Percentiles rank a stretch among this genome's conserved stretches.
Evolutionary conservation across 1,140 invertebrate genomes (phyloP).

Genomic region (Ectropis grisescens): DNA sequence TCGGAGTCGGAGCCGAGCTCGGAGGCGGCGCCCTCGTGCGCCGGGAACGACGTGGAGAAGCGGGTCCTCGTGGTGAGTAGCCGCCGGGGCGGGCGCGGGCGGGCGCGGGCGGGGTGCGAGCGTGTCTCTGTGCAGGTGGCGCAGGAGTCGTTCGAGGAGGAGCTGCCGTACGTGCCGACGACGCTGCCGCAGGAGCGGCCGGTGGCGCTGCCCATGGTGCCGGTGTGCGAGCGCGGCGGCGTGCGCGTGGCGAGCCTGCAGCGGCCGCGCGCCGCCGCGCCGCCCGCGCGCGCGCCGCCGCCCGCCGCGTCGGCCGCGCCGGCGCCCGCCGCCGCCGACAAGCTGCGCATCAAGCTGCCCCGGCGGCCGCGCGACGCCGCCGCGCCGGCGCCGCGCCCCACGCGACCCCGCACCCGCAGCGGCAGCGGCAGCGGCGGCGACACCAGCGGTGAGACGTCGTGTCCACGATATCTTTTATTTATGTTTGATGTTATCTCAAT

Average conservation of each 20-base stretch:
- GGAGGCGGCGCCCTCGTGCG: constrained; percentile 59
- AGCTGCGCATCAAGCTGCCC: constrained; percentile 27
- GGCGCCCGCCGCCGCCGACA: constrained; percentile 7
- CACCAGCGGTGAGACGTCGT: too few species aligned
- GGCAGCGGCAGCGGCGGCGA: constrained; percentile 37
- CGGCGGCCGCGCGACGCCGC: constrained; percentile 20
- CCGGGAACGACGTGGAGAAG: constrained; percentile 72
- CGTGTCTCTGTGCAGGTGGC: constrained; percentile 77
- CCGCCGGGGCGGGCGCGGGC: too few species aligned
- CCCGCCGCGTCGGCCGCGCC: constrained; percentile 74
- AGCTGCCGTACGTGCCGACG: constrained; percentile 88
- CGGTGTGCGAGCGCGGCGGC: constrained; percentile 77
- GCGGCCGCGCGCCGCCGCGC: constrained; percentile 87
- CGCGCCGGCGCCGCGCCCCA: constrained; percentile 12
- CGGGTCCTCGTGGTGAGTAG: constrained; percentile 80
- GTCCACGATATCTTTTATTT: too few species aligned
- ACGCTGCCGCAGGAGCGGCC: constrained; percentile 87
- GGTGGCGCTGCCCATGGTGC: constrained; percentile 83
- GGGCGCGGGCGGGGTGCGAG: too few species aligned
- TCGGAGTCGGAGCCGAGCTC: constrained; percentile 84
- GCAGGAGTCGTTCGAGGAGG: constrained; percentile 89
- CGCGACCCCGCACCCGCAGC: constrained; percentile 28
- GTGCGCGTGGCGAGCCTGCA: constrained; percentile 88
- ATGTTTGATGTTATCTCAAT: too few species aligned
- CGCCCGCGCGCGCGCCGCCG: constrained; percentile 86